Percentiles rank a stretch among this genome's conserved stretches.
Conservation (phyloP, 2,888 invertebrate genomes). For the Sarcophaga carnaria region DNA sequence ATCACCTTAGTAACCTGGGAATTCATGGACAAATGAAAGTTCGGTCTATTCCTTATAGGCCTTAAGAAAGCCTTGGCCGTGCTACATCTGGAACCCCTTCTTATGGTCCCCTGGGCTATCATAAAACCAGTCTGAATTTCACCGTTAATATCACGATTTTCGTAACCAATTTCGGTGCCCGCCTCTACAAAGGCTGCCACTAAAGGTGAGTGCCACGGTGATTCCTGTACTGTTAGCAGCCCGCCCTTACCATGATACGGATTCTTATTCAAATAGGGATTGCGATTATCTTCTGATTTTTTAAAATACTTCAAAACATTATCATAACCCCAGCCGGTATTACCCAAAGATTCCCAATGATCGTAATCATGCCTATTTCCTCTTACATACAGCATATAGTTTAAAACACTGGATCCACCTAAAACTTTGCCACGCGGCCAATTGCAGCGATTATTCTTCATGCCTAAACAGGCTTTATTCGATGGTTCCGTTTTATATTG, state of each 20-base stretch:
- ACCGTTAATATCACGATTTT: slow-evolving; percentile 91
- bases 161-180: slow-evolving; percentile 91
- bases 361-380: slow-evolving; percentile 94
- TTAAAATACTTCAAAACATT: slow-evolving; percentile 93
- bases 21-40: slow-evolving; percentile 91
- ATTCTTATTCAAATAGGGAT: slow-evolving; percentile 88
- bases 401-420: slow-evolving; percentile 93
- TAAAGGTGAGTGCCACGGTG: slow-evolving; percentile 91
- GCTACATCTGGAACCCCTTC: slow-evolving; percentile 91
- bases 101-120: slow-evolving; percentile 91
- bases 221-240: slow-evolving; percentile 90
- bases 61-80: slow-evolving; percentile 94
- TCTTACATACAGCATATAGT: slow-evolving; percentile 95
- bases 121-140: slow-evolving; percentile 90
- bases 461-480: slow-evolving; percentile 90
- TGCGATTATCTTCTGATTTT: slow-evolving; percentile 94
- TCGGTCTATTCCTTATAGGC: slow-evolving; percentile 88
- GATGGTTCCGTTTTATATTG: slow-evolving; percentile 94
- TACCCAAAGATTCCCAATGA: slow-evolving; percentile 92
- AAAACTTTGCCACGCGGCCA: slow-evolving; percentile 95
- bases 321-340: slow-evolving; percentile 93
- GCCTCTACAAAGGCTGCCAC: slow-evolving; percentile 92
- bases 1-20: slow-evolving; percentile 89
- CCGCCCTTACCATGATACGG: slow-evolving; percentile 89
- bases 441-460: slow-evolving; percentile 91